Evolutionary conservation across 2,888 invertebrate genomes (phyloP), one percentile per base, ranked within the genome.

Genomic region (Corbicula japonica): DNA sequence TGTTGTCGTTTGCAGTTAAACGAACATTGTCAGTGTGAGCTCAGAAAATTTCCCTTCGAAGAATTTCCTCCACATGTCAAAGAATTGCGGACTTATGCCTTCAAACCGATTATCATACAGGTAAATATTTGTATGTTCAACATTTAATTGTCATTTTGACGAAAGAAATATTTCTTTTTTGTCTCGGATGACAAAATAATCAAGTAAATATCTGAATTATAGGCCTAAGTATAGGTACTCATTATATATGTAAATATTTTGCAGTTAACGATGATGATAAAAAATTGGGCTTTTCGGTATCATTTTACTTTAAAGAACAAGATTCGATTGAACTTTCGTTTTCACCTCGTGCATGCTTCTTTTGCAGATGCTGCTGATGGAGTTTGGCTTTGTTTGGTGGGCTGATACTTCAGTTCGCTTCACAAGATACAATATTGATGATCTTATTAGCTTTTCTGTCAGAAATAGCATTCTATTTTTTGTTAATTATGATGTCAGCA

Each of bases 81-180:
- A 34, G 4, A 56, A 32, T 3, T 69, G 23, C 54, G 34, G n/a
- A 76, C 48, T 1, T 79, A 66, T 46, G 79, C 79, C 1, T 81
- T 73, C 66, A 83, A 83, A 60, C 79, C 83, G n/a, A 35, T 79
- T 2, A 70, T 83, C 4, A 61, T 83, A 32, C 56, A 58, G 58
- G 69, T 69, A 60, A 46, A 38, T 38, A 38, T 18, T 21, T 21
- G 21, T 44, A 44, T 6, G 2, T 4, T 21, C 3, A 21, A n/a
- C 18, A 44, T 2, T n/a, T 44, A 21, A 44, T 3, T 44, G 2
- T n/a, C 21, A n/a, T n/a, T 44, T 44, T 21, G n/a, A 44, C 44
- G 18, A n/a, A 18, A 44, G 18, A 44, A 44, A 44, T 44, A 44
- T 44, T 44, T 21, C 2, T 12, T 41, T 44, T 21, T 4, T n/a